These are phyloP conservation scores for Drosophila mojavensis DNA, from an alignment of 1,140 invertebrate species.

Conservation along the genomic window DNA sequence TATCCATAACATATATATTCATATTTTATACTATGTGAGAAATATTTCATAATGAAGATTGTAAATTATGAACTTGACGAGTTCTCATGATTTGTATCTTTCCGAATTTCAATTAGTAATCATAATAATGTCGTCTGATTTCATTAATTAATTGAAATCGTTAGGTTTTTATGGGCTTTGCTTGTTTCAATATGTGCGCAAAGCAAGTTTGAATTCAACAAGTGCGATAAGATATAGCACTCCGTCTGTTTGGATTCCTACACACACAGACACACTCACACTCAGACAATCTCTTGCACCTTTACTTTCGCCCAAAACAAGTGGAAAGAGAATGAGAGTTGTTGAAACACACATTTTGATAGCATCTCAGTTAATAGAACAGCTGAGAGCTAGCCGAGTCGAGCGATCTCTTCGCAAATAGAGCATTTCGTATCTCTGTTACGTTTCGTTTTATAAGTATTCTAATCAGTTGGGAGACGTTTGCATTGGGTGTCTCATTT, in stretches of 20 bases:
- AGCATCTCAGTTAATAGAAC: slow-evolving; percentile 21
- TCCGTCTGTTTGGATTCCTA: neutral
- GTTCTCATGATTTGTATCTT: neutral
- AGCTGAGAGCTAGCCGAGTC: slow-evolving; percentile 10
- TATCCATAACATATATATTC: too few relatives aligned
- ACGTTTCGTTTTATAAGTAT: slow-evolving; percentile 40
- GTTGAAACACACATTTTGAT: slow-evolving; percentile 19
- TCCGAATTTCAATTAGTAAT: neutral
- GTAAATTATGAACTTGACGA: too few relatives aligned
- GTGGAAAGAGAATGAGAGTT: slow-evolving; percentile 20
- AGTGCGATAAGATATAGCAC: slow-evolving; percentile 57
- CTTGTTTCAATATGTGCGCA: slow-evolving; percentile 23
- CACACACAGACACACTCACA: neutral
- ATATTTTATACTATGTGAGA: too few relatives aligned
- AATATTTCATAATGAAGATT: too few relatives aligned
- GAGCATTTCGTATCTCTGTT: slow-evolving; percentile 32
- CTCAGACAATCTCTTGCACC: neutral
- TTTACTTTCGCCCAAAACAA: slow-evolving; percentile 52
- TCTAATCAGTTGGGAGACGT: slow-evolving; percentile 66
- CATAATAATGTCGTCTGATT: slow-evolving; percentile 17
- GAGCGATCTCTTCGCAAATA: slow-evolving; percentile 54
- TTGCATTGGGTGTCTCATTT: slow-evolving; percentile 45
- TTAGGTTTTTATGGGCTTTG: slow-evolving; percentile 22
- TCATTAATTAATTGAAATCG: slow-evolving; percentile 66
- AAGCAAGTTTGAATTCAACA: slow-evolving; percentile 40